phyloP scores from a whole-genome alignment of 2,888 invertebrate genomes.

The Pomacea canaliculata region DNA sequence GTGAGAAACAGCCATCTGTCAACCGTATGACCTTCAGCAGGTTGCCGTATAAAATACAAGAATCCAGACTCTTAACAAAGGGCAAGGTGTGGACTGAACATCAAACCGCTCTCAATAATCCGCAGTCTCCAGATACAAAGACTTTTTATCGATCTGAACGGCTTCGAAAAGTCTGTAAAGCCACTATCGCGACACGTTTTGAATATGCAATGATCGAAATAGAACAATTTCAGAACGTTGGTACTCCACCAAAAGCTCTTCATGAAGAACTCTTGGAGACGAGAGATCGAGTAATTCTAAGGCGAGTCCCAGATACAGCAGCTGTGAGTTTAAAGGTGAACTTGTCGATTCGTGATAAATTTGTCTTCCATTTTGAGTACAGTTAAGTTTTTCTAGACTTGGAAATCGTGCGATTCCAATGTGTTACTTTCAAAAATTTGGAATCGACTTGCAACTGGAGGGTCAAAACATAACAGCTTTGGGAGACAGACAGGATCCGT shows the following conservation, averaged over 20 bases:
- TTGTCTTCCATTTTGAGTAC: constrained; percentile 13
- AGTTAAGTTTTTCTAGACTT: constrained; percentile 9
- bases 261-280: neutral
- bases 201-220: constrained; percentile 14
- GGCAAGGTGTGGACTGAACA: constrained; percentile 18
- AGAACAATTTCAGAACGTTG: constrained; percentile 5
- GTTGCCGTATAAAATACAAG: constrained; percentile 23
- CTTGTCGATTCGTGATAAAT: neutral
- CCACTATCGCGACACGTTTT: neutral
- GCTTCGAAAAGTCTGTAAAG: constrained; percentile 14
- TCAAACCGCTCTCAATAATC: neutral
- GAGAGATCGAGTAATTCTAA: constrained; percentile 22
- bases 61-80: constrained; percentile 1
- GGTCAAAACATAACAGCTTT: neutral
- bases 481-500: constrained; percentile 13
- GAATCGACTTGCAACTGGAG: constrained; percentile 19
- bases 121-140: constrained; percentile 13
- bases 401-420: constrained; percentile 3
- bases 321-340: constrained; percentile 7
- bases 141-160: constrained; percentile 11
- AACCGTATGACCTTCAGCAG: constrained; percentile 22
- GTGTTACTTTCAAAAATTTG: neutral
- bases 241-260: constrained; percentile 16
- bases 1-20: constrained; percentile 18
- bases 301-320: constrained; percentile 15